Base-by-base conservation (phyloP, 1,140 invertebrate genomes). In the Myzus persicae region DNA sequence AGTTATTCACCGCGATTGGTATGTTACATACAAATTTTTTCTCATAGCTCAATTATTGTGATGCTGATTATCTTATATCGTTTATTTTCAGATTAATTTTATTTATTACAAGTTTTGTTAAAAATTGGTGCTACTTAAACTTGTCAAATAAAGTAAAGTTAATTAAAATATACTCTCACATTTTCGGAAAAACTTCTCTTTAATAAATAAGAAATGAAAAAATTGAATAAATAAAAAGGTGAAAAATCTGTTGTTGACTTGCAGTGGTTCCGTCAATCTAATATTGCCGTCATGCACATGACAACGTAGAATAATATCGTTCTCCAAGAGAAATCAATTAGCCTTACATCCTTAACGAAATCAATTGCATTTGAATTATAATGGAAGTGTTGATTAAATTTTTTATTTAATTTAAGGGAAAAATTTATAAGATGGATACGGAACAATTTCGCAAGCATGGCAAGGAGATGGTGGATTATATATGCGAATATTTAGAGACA, bases 391-490 rank as follows among this genome's bases (percentile, higher is more conserved):
- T 93, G 46, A 93, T 81, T 88, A 76, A 40, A 67, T 89, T 20
- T 67, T 76, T 51, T 93, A 51, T 88, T 89, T 89, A 46, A 59
- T 51, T 87, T 89, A 40, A 59, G 22, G 51, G 22, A 24, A 59
- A 93, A 14, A 54, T 36, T 84, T 81, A 48, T 51, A 82, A 85
- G 85, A 99, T 99, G 98, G 97, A 99, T 95, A 96, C 97, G 82
- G 96, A 97, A 88, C 98, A 99, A 95, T 99, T 99, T 96, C 96
- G 98, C 51, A 96, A 96, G 94, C 96, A 97, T 84, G 99, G 99
- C 26, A 98, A 98, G 95, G 98, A 99, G 95, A 99, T 99, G 98
- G 97, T 99, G 40, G 99, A 99, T 95, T 99, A 99, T 95, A 99
- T 99, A 93, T 98, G 98, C 95, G 97, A 98, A 93, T 99, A 99